phyloP scores from a whole-genome alignment of 2,888 invertebrate genomes.

The Parnassius smintheus region DNA sequence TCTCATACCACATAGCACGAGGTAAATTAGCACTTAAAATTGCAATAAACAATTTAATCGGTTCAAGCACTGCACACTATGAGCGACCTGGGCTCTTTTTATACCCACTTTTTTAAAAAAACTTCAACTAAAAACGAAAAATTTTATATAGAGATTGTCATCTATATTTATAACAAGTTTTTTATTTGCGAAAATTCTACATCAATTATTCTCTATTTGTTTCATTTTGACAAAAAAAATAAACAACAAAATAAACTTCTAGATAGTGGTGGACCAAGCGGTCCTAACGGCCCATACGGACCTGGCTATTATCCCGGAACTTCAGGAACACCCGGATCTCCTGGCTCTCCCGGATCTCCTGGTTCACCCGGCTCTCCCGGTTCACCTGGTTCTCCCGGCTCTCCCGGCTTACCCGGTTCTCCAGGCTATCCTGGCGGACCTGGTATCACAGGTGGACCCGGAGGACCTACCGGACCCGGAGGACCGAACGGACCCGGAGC shows the following conservation, averaged over 20 bases:
- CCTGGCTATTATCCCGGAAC: conserved; percentile 62
- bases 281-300: conserved; percentile 60
- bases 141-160: no score
- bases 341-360: conserved; percentile 19
- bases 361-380: conserved; percentile 26
- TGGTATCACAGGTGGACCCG: conserved; percentile 33
- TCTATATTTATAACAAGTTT: not conserved
- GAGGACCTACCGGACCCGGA: conserved; percentile 35
- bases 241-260: conserved; percentile 24
- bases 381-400: conserved; percentile 18
- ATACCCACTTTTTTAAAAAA: no score
- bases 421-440: conserved; percentile 3
- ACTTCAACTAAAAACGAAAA: no score
- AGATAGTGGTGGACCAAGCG: conserved; percentile 26
- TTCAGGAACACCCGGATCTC: conserved; percentile 32
- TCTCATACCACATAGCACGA: no score
- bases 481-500: conserved; percentile 25
- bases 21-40: no score
- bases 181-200: no score
- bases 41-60: no score
- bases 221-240: no score
- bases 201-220: no score
- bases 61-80: no score
- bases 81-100: no score
- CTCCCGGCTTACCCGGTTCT: conserved; percentile 30